Evolutionary conservation across 2,113 vertebrate species (phyloP), one percentile per base, ranked within the genome.

Genomic region (Bubo scandiacus): DNA sequence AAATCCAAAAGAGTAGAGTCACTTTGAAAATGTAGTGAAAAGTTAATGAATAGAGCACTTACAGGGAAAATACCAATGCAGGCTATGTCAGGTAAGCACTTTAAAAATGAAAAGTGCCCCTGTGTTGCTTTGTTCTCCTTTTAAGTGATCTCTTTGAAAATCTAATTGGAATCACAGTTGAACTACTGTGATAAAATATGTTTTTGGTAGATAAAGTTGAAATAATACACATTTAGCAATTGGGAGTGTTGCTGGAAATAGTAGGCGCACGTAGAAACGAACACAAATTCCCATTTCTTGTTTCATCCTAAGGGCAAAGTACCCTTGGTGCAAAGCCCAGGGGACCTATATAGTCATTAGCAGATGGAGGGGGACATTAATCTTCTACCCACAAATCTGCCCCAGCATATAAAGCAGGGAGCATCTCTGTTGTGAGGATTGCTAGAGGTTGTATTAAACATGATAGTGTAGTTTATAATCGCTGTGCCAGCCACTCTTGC

Each of bases 251-350:
- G 70, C 70, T 94, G 91, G 84, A 82, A 95, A 66, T 94, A 75
- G 70, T 36, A 80, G 86, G 42, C 1, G 0, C 12, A 1, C 51
- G 25, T 73, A 73, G 78, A 81, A 96, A 83, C 26, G 38, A 96
- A 95, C 81, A 86, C 78, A 90, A 79, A 89, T 94, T 94, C 66
- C 38, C 74, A 77, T 88, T 97, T 91, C 84, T 85, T 91, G 47
- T 86, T 96, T 91, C 91, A 90, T 96, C 92, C 89, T 95, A 91
- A 97, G 92, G 97, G 89, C 96, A 94, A 91, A 92, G 81, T 96
- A 96, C 81, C 95, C 93, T 95, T 95, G 95, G 74, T 96, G 89
- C 74, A 83, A 95, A 91, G 67, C 93, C 67, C 89, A 47, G 29
- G 93, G 67, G 96, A 95, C 89, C 78, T 78, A 73, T 95, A 81